Evolutionary conservation across 1,140 invertebrate species (phyloP).

Genomic region (Drosophila bifasciata): DNA sequence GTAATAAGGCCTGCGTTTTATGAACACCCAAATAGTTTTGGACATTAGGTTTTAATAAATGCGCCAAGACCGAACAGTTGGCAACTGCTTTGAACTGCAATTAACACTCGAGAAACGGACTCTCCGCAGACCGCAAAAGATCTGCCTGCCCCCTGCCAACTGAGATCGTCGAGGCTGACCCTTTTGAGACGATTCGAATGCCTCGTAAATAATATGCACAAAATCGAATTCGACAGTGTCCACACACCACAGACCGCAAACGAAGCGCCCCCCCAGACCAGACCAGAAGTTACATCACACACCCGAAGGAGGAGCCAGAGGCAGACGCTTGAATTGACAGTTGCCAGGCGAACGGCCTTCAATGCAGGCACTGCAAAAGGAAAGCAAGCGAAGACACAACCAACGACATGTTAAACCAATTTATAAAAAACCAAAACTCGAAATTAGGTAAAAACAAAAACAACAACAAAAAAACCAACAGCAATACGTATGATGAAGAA

Average conservation of each 20-base stretch:
- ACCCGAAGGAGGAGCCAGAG: conserved; percentile 13
- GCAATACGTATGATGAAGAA: conserved; percentile 60
- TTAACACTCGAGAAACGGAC: conserved; percentile 58
- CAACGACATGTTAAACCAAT: conserved; percentile 56
- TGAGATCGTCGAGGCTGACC: conserved; percentile 36
- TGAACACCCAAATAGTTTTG: conserved; percentile 47
- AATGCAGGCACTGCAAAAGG: conserved; percentile 33
- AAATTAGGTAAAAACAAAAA: conserved; percentile 74
- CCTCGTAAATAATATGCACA: conserved; percentile 60
- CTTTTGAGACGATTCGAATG: conserved; percentile 7
- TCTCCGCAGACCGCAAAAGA: background rate
- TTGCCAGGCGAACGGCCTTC: conserved; percentile 37
- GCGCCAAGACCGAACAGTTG: conserved; percentile 39
- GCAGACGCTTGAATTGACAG: conserved; percentile 1
- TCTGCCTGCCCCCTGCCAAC: too few species aligned
- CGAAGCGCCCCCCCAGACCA: too few species aligned
- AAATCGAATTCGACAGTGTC: conserved; percentile 60
- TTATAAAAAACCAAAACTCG: conserved; percentile 61
- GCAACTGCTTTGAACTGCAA: conserved; percentile 36
- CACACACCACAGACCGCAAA: conserved; percentile 10
- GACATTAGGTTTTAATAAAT: conserved; percentile 63
- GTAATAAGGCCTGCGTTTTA: conserved; percentile 61
- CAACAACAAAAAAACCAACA: conserved; percentile 23
- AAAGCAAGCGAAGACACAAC: conserved; percentile 32
- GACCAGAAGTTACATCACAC: conserved; percentile 53